Percentiles rank a stretch among this genome's conserved stretches.
phyloP scores from a whole-genome alignment of 2,113 vertebrate genomes.

The Tupaia tana region DNA sequence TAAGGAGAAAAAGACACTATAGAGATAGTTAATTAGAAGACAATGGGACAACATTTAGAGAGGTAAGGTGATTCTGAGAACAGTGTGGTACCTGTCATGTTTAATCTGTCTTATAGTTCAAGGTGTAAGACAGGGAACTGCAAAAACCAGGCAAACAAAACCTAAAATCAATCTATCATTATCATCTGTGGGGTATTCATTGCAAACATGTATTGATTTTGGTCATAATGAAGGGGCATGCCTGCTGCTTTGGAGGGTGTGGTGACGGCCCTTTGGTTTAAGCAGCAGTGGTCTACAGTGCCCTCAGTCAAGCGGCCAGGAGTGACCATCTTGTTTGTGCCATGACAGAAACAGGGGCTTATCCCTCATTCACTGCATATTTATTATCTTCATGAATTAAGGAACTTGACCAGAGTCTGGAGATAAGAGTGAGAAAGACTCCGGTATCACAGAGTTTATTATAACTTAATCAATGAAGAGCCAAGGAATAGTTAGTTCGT shows the following conservation, averaged over 20 bases:
- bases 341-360: background rate
- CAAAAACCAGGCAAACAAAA: background rate
- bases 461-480: background rate
- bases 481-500: background rate
- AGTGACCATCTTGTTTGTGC: background rate
- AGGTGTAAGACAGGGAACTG: background rate
- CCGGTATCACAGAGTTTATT: background rate
- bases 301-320: background rate
- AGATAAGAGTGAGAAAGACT: background rate
- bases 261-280: background rate
- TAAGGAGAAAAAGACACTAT: background rate
- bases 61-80: background rate
- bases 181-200: background rate
- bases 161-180: background rate
- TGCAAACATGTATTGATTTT: background rate
- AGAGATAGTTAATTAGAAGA: background rate
- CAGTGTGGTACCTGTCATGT: background rate
- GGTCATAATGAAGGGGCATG: background rate
- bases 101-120: background rate
- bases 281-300: background rate
- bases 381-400: background rate
- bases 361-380: background rate
- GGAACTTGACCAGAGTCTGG: background rate
- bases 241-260: background rate
- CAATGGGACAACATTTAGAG: background rate